phyloP scores from a whole-genome alignment of 2,797 vertebrate genomes.

The Lutjanus campechanus region DNA sequence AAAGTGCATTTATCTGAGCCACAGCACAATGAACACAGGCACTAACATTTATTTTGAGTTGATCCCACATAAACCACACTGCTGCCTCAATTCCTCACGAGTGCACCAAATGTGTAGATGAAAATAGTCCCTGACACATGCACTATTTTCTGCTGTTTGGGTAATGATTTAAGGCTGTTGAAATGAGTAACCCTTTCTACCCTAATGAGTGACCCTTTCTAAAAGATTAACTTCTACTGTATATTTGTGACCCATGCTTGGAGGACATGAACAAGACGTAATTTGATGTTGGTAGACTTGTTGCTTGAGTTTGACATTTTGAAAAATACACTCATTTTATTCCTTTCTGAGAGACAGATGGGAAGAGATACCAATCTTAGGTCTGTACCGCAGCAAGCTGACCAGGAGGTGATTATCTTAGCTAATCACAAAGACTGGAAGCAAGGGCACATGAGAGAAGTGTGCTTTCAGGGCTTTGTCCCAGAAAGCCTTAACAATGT shows the following conservation, averaged over 20 bases:
- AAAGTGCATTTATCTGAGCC: neutral
- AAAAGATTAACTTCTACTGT: neutral
- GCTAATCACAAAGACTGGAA: neutral
- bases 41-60: neutral
- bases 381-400: neutral
- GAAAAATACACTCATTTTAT: neutral
- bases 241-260: neutral
- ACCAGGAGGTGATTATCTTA: neutral
- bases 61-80: neutral
- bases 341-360: too few species aligned
- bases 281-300: neutral
- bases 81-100: neutral
- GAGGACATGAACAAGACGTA: neutral
- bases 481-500: too few species aligned
- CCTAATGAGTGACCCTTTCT: too few species aligned
- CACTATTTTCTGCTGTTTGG: neutral
- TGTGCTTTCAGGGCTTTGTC: too few species aligned
- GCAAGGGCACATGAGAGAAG: too few species aligned
- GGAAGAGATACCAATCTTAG: neutral
- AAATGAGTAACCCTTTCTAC: too few species aligned
- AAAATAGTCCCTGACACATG: neutral
- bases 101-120: neutral
- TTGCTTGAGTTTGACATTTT: conserved; percentile 1
- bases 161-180: neutral
- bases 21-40: neutral